Evolutionary conservation across 2,888 invertebrate species (phyloP).

Genomic region (Parnassius orleans): DNA sequence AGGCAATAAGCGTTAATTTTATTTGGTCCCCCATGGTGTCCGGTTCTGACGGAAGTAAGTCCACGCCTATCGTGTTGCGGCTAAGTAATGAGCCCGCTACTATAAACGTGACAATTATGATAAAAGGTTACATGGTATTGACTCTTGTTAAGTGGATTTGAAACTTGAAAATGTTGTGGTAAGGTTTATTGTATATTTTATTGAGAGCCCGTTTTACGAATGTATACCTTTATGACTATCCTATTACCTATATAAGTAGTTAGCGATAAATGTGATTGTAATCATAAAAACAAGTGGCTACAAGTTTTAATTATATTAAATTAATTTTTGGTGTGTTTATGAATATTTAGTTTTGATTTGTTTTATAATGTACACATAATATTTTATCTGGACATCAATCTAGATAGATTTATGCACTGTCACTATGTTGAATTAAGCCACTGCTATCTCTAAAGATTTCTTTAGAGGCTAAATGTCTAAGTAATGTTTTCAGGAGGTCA

Average conservation of each 20-base stretch:
- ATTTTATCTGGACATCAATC: no score
- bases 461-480: no score
- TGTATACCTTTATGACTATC: not conserved
- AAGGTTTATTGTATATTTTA: constrained; percentile 12
- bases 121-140: constrained; percentile 18
- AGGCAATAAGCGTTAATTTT: constrained; percentile 72
- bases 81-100: constrained; percentile 77
- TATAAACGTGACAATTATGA: constrained; percentile 41
- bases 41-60: constrained; percentile 67
- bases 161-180: constrained; percentile 34
- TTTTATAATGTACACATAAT: no score
- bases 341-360: no score
- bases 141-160: constrained; percentile 32
- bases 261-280: constrained; percentile 2
- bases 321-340: no score
- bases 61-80: constrained; percentile 62
- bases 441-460: no score
- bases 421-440: no score
- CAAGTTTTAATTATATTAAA: no score
- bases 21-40: constrained; percentile 70
- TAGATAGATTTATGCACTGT: no score
- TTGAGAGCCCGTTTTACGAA: not conserved
- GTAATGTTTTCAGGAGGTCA: no score
- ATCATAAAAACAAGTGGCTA: no score
- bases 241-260: not conserved